Evolutionary conservation across 2,113 vertebrate species (phyloP).

Genomic region (Meriones unguiculatus): DNA sequence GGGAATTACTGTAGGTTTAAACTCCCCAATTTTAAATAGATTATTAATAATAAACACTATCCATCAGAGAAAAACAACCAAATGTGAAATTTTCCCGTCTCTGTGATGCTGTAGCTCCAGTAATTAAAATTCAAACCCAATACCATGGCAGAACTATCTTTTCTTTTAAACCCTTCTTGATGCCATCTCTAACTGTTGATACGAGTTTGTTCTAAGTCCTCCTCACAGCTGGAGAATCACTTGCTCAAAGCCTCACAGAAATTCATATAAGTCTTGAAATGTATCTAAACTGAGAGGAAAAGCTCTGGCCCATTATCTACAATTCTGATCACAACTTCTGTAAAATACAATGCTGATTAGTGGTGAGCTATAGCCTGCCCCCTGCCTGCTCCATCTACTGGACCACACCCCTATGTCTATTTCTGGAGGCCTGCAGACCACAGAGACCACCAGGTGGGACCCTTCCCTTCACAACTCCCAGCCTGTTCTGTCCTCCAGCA

Average conservation of each 20-base stretch:
- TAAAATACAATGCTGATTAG: not conserved
- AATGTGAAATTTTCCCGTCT: not conserved
- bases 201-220: constrained; percentile 32
- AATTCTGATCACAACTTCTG: not conserved
- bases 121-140: constrained; percentile 50
- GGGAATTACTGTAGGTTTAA: constrained; percentile 18
- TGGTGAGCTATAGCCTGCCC: too few relatives aligned
- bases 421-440: too few relatives aligned
- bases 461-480: too few relatives aligned
- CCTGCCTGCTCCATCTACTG: too few relatives aligned
- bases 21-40: not conserved
- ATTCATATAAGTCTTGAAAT: constrained; percentile 51
- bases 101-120: not conserved
- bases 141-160: not conserved
- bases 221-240: not conserved
- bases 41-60: constrained; percentile 33
- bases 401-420: too few relatives aligned
- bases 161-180: constrained; percentile 50
- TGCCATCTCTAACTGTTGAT: not conserved
- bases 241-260: constrained; percentile 25
- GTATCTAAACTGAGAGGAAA: not conserved
- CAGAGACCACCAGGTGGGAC: too few relatives aligned
- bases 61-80: not conserved
- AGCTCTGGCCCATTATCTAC: not conserved
- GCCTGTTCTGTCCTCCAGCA: too few relatives aligned